Base-by-base conservation (phyloP, 2,888 invertebrate species). In the Lomographa bimaculata region DNA sequence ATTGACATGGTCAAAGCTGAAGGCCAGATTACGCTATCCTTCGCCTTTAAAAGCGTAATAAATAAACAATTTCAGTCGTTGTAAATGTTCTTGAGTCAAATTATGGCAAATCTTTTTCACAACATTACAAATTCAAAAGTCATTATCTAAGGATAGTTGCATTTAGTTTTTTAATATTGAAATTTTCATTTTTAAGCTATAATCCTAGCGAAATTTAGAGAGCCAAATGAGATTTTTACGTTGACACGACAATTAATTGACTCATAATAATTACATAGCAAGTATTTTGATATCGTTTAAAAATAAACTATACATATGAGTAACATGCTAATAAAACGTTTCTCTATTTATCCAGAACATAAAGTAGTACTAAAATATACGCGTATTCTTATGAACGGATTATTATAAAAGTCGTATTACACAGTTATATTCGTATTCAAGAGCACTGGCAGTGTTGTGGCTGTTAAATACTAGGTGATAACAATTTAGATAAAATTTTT, bases 391-490 rank as follows among this genome's bases (percentile, higher is more conserved):
- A 61, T 54, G 57, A 62, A 64, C 60, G 60, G 58, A 62, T 53
- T 51, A 18, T 14, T 47, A 46, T 46, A 27, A 35, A 38, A n/a
- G n/a, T n/a, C n/a, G n/a, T 50, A 33, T 36, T 37, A 50, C 24
- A 37, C 48, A 37, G 19, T 37, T 33, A 45, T 58, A 62, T 5
- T 53, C 29, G 41, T 50, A 58, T 46, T 51, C 57, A 65, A 59
- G 58, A 71, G 60, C 70, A 72, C 65, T 78, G 82, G 82, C 81
- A 83, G 81, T 83, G 81, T 52, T 62, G 50, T 57, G 55, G 73
- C 73, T 70, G 64, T 62, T 57, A 46, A 53, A 58, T 60, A 60
- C 34, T 43, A 55, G 39, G 49, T 65, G 62, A 67, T 64, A 65
- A 47, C 54, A 25, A 32, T 46, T 39, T 20, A 18, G 26, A 34